These are phyloP conservation scores for Pelodiscus sinensis DNA, from an alignment of 2,113 vertebrate species.

Conservation along the genomic window DNA sequence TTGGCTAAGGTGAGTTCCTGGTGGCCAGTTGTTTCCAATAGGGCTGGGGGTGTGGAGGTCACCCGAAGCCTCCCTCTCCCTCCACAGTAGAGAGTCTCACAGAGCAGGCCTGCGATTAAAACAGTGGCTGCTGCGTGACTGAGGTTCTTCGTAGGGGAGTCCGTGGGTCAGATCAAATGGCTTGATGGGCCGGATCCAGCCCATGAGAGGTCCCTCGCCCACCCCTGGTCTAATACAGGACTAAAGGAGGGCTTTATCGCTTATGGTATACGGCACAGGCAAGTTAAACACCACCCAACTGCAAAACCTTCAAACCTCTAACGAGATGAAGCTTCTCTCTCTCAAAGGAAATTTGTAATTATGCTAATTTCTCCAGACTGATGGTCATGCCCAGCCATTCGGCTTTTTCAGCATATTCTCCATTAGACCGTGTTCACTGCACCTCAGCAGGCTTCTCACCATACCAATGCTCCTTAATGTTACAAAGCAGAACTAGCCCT, in stretches of 20 bases:
- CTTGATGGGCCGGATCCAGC: too few relatives aligned
- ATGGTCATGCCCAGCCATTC: conserved; percentile 34
- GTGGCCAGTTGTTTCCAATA: too few relatives aligned
- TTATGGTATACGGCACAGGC: neutral
- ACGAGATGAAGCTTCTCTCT: conserved; percentile 26
- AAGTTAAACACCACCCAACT: conserved; percentile 21
- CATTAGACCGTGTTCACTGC: neutral
- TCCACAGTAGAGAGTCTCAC: too few relatives aligned
- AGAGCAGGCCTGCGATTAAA: too few relatives aligned
- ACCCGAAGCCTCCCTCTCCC: too few relatives aligned
- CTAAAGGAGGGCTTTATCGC: neutral
- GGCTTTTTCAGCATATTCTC: conserved; percentile 32
- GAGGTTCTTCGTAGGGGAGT: too few relatives aligned
- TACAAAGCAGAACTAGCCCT: neutral
- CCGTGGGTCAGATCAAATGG: too few relatives aligned
- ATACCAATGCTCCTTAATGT: neutral
- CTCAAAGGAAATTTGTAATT: conserved; percentile 26
- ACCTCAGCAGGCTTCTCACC: neutral
- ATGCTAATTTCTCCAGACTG: conserved; percentile 49
- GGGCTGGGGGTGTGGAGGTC: too few relatives aligned
- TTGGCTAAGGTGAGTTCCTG: too few relatives aligned
- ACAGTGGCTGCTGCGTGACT: too few relatives aligned
- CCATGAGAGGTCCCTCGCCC: too few relatives aligned
- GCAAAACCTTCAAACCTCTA: conserved; percentile 43
- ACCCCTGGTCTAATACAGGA: neutral